Evolutionary conservation across 2,888 invertebrate genomes (phyloP), one percentile per base, ranked within the genome.

Genomic region (Parnassius mnemosyne): DNA sequence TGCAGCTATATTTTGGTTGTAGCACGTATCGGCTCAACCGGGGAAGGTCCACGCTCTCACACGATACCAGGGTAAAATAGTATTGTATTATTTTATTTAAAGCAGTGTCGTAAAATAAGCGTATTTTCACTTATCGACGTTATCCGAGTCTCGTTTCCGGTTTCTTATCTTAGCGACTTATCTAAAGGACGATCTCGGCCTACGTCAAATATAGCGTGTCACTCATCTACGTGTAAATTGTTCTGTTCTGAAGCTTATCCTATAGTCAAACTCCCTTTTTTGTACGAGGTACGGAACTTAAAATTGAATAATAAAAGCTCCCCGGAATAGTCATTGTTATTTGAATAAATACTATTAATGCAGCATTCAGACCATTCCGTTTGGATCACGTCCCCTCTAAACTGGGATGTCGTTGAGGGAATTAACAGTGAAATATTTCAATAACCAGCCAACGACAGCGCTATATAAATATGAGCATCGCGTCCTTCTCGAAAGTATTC

Each of bases 381-480:
- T 84, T 76, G 77, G 73, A 77, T 79, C 77, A 76, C 81, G 73
- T 81, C 82, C 83, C 84, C 81, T 63, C 71, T 75, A 77, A 82
- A 81, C 77, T 76, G 75, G 76, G 81, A 78, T 78, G 81, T 84
- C 81, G 81, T 81, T 84, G 76, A 72, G 78, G 80, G 85, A 87
- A 87, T 89, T 89, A 87, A 91, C 87, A 88, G 89, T 87, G 86
- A 88, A 87, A 87, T 89, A 89, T 87, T 87, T 90, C 85, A 89
- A 89, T 90, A 88, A 89, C 84, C 83, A 83, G 77, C 71, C 67
- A 78, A 71, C 80, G 83, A 77, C 79, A 81, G 78, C 77, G 81
- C 80, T 85, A 80, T 81, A 85, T 87, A 91, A 90, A 90, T 87
- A 90, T 78, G 81, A 81, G 81, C 82, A 73, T 74, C 76, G 65